These are phyloP conservation scores for Etia nguti DNA, from an alignment of 2,113 vertebrate genomes.

Conservation along the genomic window DNA sequence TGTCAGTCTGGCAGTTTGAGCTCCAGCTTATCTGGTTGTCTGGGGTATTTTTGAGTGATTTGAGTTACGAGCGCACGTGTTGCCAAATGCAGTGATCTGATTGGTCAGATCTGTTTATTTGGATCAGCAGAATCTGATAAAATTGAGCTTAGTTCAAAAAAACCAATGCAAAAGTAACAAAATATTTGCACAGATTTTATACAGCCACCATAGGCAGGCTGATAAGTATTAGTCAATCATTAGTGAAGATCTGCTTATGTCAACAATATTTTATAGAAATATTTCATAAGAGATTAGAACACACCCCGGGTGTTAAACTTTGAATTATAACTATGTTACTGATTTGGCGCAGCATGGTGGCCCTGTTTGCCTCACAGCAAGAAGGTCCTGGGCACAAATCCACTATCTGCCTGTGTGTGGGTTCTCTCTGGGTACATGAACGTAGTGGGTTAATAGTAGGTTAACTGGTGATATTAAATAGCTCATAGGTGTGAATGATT, in stretches of 20 bases:
- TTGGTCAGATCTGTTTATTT: not conserved
- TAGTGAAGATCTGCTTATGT: not conserved
- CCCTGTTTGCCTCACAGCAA: not conserved
- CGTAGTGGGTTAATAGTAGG: not conserved
- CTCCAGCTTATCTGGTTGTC: not conserved
- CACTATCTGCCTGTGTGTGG: not conserved
- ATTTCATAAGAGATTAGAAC: not conserved
- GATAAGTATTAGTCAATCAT: not conserved
- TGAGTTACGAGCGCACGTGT: not conserved
- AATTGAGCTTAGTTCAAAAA: not conserved
- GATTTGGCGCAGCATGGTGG: not conserved
- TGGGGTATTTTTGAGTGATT: not conserved
- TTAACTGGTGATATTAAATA: not conserved
- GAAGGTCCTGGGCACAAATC: not conserved
- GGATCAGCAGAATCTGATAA: not conserved
- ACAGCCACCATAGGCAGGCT: not conserved
- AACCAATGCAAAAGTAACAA: not conserved
- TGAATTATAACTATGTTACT: not conserved
- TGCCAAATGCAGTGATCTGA: not conserved
- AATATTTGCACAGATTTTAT: not conserved
- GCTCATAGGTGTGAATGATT: not conserved
- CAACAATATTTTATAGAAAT: not conserved
- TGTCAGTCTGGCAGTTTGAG: not conserved
- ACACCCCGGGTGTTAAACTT: not conserved
- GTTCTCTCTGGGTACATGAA: not conserved